Evolutionary conservation across 30 jellyfish, hydroid and myxozoan species (phyloP), one percentile per base, ranked within the genome.

Genomic region (Haliclystus octoradiatus): DNA sequence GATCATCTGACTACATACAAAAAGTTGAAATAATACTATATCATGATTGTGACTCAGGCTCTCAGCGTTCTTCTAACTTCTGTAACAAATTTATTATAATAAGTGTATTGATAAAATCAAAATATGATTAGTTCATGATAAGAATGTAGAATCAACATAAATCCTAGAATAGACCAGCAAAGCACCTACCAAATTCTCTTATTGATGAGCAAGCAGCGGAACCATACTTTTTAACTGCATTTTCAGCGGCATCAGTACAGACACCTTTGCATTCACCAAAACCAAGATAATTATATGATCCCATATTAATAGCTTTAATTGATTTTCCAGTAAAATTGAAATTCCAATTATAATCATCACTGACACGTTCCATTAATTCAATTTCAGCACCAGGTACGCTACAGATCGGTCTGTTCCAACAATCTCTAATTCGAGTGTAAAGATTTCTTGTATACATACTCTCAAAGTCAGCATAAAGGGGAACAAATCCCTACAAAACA

Each of bases 401-500:
- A 50, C 93, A 85, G 26, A 90, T 90, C 9, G 98, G 98, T 30
- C 98, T 66, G 57, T 90, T 90, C 98, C 98, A 90, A 33, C 98
- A 90, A 52, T 90, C 98, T 64, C 95, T 68, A 19, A 90, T 76
- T 72, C 98, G 57, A 67, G 76, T 81, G 87, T 90, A 90, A 30
- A 90, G 40, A 68, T 90, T 90, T 40, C 98, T 72, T 12, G 98
- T 90, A 65, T 90, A 90, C 51, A 90, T 81, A 49, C 96, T 73
- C 62, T 90, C 98, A 83, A 90, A 90, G 74, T 90, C 95, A 15
- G 95, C 83, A 62, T 76, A 81, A 25, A 90, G 86, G 29, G 98
- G 98, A 30, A 90, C 95, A 64, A 90, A 90, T 3, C 94, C 95
- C 98, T 90, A 52, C 26, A 75, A 66, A 35, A 24, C 29, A 22